Conservation (phyloP, 2,797 vertebrate genomes). For the Tympanoctomys barrerae region DNA sequence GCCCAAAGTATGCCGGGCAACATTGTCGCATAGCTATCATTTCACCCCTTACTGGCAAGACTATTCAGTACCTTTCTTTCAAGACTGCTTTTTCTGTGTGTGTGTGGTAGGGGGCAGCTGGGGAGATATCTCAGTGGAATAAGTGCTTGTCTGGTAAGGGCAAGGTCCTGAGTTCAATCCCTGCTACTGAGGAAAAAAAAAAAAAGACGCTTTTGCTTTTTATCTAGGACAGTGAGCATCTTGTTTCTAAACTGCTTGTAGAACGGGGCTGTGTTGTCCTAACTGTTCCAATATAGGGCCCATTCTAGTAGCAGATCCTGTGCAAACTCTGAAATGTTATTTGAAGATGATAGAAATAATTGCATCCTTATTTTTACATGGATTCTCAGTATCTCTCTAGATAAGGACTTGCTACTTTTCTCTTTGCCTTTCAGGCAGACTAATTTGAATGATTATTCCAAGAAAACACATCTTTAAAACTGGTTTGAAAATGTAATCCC, state of each 20-base stretch:
- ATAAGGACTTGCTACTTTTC: not conserved
- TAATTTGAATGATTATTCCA: slow-evolving; percentile 68
- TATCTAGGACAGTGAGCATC: not conserved
- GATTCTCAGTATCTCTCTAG: not conserved
- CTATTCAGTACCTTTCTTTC: no score
- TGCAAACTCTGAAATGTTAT: not conserved
- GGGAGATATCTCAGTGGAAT: no score
- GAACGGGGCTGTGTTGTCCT: not conserved
- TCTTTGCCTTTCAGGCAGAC: slow-evolving; percentile 51
- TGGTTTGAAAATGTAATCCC: slow-evolving; percentile 69
- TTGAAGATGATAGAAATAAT: slow-evolving; percentile 1
- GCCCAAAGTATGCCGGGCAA: not conserved
- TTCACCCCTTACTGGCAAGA: not conserved
- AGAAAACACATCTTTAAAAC: slow-evolving; percentile 62
- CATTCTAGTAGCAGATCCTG: not conserved
- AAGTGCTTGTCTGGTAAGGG: no score
- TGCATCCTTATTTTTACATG: not conserved
- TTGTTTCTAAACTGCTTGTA: not conserved
- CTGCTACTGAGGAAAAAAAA: no score
- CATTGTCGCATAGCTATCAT: not conserved
- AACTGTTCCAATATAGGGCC: not conserved
- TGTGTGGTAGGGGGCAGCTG: no score
- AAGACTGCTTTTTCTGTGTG: no score
- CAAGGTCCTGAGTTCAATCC: no score
- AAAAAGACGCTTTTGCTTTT: not conserved